These are phyloP conservation scores for Drosophila arizonae DNA, from an alignment of 1,140 invertebrate genomes.

Conservation along the genomic window DNA sequence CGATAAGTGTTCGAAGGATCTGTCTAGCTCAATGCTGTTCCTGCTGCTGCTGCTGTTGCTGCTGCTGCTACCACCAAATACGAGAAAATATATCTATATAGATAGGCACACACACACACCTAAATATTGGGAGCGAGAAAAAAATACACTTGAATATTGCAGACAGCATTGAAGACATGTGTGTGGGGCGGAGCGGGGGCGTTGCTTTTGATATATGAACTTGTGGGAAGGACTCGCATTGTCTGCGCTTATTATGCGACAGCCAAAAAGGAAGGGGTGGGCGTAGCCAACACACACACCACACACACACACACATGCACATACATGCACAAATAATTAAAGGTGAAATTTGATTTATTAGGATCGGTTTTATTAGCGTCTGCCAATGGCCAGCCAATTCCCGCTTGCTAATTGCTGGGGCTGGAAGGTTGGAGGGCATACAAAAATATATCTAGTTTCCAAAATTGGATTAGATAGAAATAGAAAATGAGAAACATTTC, in stretches of 20 bases:
- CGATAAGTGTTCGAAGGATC: constrained; percentile 77
- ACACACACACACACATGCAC: background rate
- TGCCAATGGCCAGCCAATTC: constrained; percentile 12
- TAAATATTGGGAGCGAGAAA: background rate
- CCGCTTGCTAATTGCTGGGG: background rate
- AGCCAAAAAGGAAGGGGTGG: background rate
- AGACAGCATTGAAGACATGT: constrained; percentile 67
- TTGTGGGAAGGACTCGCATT: constrained; percentile 66
- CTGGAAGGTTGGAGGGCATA: background rate
- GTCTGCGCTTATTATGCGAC: constrained; percentile 68
- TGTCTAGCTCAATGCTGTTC: constrained; percentile 24
- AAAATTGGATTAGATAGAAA: too few species aligned
- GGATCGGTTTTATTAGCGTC: constrained; percentile 61
- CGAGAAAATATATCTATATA: constrained; percentile 26
- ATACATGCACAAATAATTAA: constrained; percentile 22
- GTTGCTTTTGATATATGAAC: constrained; percentile 74
- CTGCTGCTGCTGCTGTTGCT: background rate
- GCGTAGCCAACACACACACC: background rate
- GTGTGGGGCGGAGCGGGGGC: background rate
- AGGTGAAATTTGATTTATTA: constrained; percentile 62
- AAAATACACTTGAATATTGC: constrained; percentile 60
- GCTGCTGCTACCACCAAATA: background rate
- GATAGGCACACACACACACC: constrained; percentile 2
- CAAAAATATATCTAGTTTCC: background rate
- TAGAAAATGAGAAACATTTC: too few species aligned